Base-by-base conservation (phyloP, 2,888 invertebrate genomes). In the Erannis defoliaria region DNA sequence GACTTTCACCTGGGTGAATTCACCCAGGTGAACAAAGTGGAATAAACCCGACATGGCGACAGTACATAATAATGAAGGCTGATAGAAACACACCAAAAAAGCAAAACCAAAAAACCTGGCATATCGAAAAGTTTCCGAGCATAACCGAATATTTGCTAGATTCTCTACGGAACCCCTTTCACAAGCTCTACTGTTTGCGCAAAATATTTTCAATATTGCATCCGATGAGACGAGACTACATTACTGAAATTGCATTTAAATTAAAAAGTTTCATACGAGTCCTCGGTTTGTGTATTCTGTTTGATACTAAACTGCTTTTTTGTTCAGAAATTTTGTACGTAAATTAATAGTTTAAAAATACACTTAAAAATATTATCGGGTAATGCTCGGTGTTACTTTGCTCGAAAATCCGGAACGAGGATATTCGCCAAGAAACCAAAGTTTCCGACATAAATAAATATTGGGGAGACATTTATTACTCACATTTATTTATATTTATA, bases 161-260 rank as follows among this genome's bases (percentile, higher is more conserved):
- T 35, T 46, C 12, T 46, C n/a, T 38, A 40, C 16, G 42, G 35
- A 43, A 29, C 48, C 37, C 8, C 9, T 35, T 48, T 10, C 16
- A 16, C 6, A 21, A 33, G 18, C 19, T 23, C 21, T 46, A 62
- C 40, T 56, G 53, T 40, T 64, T 58, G 62, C 50, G 33, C 14
- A 23, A 53, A 46, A 54, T 63, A 55, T 46, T 61, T 55, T 49
- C 61, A 50, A 61, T 61, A 55, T 51, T 31, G 38, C 18, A 33
- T 33, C 12, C 38, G 21, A 37, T 37, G 29, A 42, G 48, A 37
- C 48, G 38, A 33, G 53, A 19, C 48, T 54, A 42, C 55, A 43
- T 55, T 55, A 61, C 45, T 55, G 51, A 55, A 46, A 55, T 55
- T 51, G 45, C 40, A 61, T 51, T 55, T 37, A 51, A 55, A 55